Evolutionary conservation across 37 sponge, comb jelly and placozoan genomes (phyloP), one percentile per base, ranked within the genome.

Genomic region (Hormiphora californensis): DNA sequence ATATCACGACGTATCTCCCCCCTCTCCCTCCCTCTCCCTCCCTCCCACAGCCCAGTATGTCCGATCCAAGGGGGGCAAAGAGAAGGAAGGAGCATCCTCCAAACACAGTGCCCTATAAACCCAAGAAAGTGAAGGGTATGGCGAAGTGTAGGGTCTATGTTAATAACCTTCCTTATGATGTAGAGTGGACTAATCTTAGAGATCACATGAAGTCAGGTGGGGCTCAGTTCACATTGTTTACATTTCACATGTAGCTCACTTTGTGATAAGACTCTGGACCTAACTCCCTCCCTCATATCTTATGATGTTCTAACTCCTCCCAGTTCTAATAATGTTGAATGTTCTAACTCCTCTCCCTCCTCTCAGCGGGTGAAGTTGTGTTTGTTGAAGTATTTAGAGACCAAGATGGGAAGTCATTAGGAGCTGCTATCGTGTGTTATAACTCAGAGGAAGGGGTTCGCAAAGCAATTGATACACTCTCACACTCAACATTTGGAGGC

Each of bases 321-420:
- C 12, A 17, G 11, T 46, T 46, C 51, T 17, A 46, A 46, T 12
- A 8, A 8, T 46, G 11, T 46, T 12, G 11, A 57, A 57, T 57
- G 5, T n/a, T 57, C 53, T 49, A 49, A 49, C 53, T 49, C 15
- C 9, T 49, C 53, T 49, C 25, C 61, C 22, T 15, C 25, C 25
- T 5, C 27, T 73, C 49, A 73, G 81, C 81, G 12, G 81, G 81
- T 40, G 43, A 73, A 44, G 81, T 73, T 7, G 19, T 30, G 17
- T 73, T 73, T 73, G 81, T 73, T 44, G 81, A 73, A 49, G 21
- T 73, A 49, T 73, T 73, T 73, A 49, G 43, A 28, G 81, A 73
- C 35, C 49, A 73, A 0, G 22, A 15, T 0, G 81, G 81, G 17
- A 73, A 73, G 81, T 43, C 25, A 21, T 43, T 73, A 49, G 81